A percentile compares a stretch with the other conserved stretches of the same genome.
Conservation (phyloP, 2,113 vertebrate genomes). For the Charadrius vociferus region DNA sequence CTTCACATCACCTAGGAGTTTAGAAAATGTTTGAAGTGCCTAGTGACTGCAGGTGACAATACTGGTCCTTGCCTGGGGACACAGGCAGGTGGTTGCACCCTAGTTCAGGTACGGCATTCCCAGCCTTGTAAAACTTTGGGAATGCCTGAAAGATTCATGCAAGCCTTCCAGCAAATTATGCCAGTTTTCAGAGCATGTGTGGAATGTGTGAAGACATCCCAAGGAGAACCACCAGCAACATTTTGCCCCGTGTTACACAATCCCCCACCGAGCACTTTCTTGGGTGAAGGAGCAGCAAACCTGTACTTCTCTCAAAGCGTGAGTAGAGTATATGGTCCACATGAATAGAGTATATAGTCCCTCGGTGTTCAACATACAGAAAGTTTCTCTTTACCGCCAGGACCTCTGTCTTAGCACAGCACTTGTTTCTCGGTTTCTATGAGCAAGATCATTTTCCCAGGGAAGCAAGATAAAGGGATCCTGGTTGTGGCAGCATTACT, state of each 20-base stretch:
- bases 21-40: neutral
- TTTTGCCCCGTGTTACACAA: neutral
- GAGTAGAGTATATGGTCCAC: neutral
- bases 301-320: neutral
- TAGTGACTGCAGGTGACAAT: neutral
- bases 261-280: neutral
- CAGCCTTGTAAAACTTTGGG: neutral
- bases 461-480: neutral
- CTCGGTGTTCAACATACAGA: neutral
- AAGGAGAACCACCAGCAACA: accelerated
- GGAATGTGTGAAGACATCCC: neutral
- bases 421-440: neutral
- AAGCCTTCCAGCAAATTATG: neutral
- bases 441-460: neutral
- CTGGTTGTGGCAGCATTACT: neutral
- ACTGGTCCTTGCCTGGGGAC: neutral
- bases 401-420: neutral
- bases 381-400: neutral
- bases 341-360: neutral
- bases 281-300: neutral
- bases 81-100: neutral
- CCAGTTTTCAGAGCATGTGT: neutral
- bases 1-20: neutral
- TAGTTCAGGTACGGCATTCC: neutral
- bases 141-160: neutral